A percentile compares a stretch with the other conserved stretches of the same genome.
phyloP scores from a whole-genome alignment of 2,113 vertebrate genomes.

The Trichechus manatus region DNA sequence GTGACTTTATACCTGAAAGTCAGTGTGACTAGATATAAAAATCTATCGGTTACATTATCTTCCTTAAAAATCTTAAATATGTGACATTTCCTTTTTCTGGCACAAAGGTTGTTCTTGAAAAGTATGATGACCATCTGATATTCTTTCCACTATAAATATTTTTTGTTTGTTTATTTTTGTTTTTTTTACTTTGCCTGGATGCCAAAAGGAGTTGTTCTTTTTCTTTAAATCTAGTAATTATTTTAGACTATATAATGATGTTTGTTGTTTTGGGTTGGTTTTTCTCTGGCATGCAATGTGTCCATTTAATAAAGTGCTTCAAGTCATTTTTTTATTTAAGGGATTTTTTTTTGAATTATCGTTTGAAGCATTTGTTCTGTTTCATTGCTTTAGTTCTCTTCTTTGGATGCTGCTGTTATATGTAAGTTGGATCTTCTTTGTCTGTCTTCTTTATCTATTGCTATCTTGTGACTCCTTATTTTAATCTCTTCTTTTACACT shows the following conservation, averaged over 20 bases:
- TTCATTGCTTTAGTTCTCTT: background rate
- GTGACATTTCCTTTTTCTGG: background rate
- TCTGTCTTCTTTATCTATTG: background rate
- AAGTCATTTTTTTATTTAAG: background rate
- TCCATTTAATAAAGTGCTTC: background rate
- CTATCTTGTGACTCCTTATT: background rate
- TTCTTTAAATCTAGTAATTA: background rate
- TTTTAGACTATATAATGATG: background rate
- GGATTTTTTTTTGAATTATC: background rate
- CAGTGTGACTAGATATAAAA: background rate
- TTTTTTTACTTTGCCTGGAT: background rate
- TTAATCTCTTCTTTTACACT: background rate
- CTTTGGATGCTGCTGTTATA: background rate
- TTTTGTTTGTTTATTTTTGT: background rate
- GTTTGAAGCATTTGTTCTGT: background rate
- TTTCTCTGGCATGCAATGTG: background rate
- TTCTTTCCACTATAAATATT: background rate
- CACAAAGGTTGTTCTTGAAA: background rate
- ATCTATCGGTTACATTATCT: background rate
- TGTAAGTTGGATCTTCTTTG: slow-evolving; percentile 31
- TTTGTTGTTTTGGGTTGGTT: background rate
- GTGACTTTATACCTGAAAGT: background rate
- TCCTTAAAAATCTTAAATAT: background rate
- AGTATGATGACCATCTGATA: background rate
- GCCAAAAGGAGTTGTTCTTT: background rate